These are phyloP conservation scores for Charina bottae DNA, from an alignment of 2,113 vertebrate genomes.

Conservation along the genomic window DNA sequence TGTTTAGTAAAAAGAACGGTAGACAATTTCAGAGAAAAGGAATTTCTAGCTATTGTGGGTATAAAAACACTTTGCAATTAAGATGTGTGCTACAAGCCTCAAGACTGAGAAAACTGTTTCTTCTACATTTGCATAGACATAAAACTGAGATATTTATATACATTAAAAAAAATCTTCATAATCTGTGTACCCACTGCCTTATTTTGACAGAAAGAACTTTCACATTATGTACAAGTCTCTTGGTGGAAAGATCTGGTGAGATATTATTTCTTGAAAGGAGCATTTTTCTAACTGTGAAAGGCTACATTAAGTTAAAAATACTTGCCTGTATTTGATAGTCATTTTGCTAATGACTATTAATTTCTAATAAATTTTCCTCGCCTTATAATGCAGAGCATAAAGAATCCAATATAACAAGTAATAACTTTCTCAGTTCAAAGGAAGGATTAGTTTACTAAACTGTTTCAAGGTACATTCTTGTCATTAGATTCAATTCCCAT, in stretches of 20 bases:
- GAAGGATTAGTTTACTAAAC: no score
- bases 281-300: neutral
- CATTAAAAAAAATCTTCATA: neutral
- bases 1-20: neutral
- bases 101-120: neutral
- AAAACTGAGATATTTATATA: neutral
- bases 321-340: neutral
- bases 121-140: neutral
- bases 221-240: neutral
- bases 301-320: neutral
- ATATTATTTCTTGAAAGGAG: neutral
- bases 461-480: neutral
- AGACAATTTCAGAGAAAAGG: neutral
- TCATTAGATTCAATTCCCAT: neutral
- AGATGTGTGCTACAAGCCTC: neutral
- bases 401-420: neutral
- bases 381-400: neutral
- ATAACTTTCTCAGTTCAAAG: neutral
- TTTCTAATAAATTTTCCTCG: neutral
- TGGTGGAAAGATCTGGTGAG: neutral
- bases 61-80: neutral
- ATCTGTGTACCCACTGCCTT: neutral
- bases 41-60: neutral
- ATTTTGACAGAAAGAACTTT: neutral
- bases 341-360: neutral